These are phyloP conservation scores for Ceratina japonica DNA, from an alignment of 1,140 invertebrate species.

Conservation along the genomic window DNA sequence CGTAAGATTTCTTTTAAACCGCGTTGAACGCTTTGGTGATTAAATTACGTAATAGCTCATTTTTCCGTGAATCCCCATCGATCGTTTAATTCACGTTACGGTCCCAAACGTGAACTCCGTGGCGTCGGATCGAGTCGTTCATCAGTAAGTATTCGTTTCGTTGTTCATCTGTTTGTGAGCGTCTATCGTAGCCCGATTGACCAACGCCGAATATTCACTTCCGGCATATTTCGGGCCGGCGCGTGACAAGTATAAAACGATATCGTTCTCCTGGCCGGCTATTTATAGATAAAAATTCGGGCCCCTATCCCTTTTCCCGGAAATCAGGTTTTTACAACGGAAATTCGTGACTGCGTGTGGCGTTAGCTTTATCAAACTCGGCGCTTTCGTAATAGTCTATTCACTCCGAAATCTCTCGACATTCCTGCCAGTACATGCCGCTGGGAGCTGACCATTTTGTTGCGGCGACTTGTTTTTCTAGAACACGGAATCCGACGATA, in stretches of 20 bases:
- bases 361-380: conserved; percentile 12
- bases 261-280: background rate
- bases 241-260: conserved; percentile 36
- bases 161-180: background rate
- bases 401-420: conserved; percentile 10
- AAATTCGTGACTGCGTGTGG: background rate
- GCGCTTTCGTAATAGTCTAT: conserved; percentile 37
- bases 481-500: background rate
- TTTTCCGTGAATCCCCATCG: background rate
- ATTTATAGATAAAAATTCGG: background rate
- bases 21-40: background rate
- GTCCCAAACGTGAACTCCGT: no score
- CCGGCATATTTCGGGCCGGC: conserved; percentile 9
- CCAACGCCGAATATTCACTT: conserved; percentile 12
- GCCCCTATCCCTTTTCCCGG: background rate
- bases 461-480: conserved; percentile 28
- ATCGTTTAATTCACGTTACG: background rate
- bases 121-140: background rate
- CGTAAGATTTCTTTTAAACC: conserved; percentile 16
- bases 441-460: conserved; percentile 5
- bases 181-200: background rate
- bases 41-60: conserved; percentile 29
- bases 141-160: background rate
- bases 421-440: conserved; percentile 11
- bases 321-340: conserved; percentile 1